Conservation (phyloP, 2,113 vertebrate genomes). For the Tragelaphus scriptus region DNA sequence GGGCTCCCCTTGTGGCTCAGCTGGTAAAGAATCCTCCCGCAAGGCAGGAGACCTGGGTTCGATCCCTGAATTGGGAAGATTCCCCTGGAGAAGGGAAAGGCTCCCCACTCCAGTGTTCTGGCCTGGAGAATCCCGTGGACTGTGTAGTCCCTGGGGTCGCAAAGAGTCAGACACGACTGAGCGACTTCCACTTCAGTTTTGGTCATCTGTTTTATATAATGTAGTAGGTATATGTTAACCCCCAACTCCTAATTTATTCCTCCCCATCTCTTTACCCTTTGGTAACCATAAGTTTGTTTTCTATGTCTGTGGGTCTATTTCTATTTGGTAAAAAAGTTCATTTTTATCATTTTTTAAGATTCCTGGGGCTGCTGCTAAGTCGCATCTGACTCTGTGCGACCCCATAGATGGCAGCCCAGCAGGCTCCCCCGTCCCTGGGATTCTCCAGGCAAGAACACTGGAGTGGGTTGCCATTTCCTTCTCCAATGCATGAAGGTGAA, state of each 20-base stretch:
- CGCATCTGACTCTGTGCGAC: too few species aligned
- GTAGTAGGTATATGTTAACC: neutral
- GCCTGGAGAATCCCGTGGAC: neutral
- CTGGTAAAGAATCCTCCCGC: neutral
- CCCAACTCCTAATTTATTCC: neutral
- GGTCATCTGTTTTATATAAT: neutral
- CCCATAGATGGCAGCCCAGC: too few species aligned
- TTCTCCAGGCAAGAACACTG: too few species aligned
- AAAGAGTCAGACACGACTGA: neutral
- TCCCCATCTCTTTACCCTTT: neutral
- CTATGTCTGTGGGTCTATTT: neutral
- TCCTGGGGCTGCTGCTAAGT: neutral
- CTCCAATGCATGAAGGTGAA: too few species aligned
- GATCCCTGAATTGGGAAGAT: neutral
- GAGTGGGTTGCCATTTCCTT: too few species aligned
- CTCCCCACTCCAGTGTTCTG: neutral
- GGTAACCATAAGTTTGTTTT: neutral
- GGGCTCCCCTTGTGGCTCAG: neutral
- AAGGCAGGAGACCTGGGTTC: neutral
- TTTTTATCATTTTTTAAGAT: neutral
- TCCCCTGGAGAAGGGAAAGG: neutral
- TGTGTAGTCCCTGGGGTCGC: neutral
- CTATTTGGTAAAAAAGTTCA: neutral
- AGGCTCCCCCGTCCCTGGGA: too few species aligned
- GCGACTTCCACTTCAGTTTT: neutral